Evolutionary conservation across 2,888 invertebrate species (phyloP), one percentile per base, ranked within the genome.

Genomic region (Platycnemis pennipes): DNA sequence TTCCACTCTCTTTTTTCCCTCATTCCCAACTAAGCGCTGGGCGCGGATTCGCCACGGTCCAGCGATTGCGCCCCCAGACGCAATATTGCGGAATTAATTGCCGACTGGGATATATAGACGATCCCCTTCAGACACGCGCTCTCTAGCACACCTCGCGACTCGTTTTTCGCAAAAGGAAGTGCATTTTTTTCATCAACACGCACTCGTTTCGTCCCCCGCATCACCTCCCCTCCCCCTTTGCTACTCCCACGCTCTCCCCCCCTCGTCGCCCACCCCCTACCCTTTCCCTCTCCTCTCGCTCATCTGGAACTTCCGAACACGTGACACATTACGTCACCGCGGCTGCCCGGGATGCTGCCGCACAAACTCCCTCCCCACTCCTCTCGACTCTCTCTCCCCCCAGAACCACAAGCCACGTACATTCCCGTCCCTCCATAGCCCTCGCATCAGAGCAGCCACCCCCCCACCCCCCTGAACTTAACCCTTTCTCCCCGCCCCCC

Each of bases 321-420:
- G 91, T 91, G 91, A 91, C 45, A 44, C 63, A 63, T 91, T 69
- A 91, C 91, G 91, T 91, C 91, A 91, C 63, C 91, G 63, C 89
- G 89, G 56, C 56, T 56, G 89, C 44, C 91, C 63, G 69, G 91
- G 91, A 91, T 91, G 91, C 37, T 91, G 63, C 91, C n/a, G 44
- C 87, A n/a, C 77, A 11, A 2, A 77, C 77, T 77, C 77, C 77
- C 37, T n/a, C 63, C 63, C 77, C 31, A 45, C 87, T 87, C 63
- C 7, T 63, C 7, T 22, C 56, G 26, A 22, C 42, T 42, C 26
- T 26, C 26, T 37, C 49, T 56, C 44, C 89, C 8, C 42, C 56
- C 46, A n/a, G 42, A 91, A 91, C 63, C 46, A n/a, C 87, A 77
- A 63, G 63, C 26, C 22, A 63, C 63, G n/a, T 26, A n/a, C n/a